Conservation (phyloP, 1,140 invertebrate species). For the Drosophila neocordata region DNA sequence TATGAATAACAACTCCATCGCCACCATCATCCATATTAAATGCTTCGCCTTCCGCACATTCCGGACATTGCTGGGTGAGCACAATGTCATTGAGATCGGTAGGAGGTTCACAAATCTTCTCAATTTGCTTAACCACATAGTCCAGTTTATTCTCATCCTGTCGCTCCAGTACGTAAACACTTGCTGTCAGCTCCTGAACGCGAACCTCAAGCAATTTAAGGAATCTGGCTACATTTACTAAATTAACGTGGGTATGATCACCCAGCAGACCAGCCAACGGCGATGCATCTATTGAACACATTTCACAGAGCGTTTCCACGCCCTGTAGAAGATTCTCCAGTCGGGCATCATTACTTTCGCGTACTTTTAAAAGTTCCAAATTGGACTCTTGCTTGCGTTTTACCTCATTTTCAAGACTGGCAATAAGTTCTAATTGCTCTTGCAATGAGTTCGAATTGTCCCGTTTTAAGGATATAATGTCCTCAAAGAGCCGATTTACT, state of each 20-base stretch:
- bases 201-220: constrained; percentile 56
- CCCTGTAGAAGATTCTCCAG: constrained; percentile 67
- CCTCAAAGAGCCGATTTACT: constrained; percentile 67
- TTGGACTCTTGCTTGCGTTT: constrained; percentile 53
- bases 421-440: constrained; percentile 56
- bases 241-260: constrained; percentile 64
- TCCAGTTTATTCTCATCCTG: constrained; percentile 46
- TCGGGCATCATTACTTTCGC: constrained; percentile 50
- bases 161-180: constrained; percentile 64
- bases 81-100: constrained; percentile 73
- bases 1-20: constrained; percentile 62
- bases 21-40: constrained; percentile 73
- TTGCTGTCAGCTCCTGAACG: constrained; percentile 61
- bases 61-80: constrained; percentile 72
- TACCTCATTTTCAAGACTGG: constrained; percentile 48
- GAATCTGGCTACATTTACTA: constrained; percentile 63
- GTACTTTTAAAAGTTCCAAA: constrained; percentile 42
- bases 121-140: constrained; percentile 67
- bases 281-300: constrained; percentile 54
- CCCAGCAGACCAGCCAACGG: constrained; percentile 46
- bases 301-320: constrained; percentile 64
- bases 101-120: constrained; percentile 65
- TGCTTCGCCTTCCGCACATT: constrained; percentile 76
- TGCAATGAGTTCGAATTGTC: constrained; percentile 57
- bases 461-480: constrained; percentile 63